Percentiles rank a stretch among this genome's conserved stretches.
Conservation (phyloP, 2,888 invertebrate genomes). For the Tricholauxania praeusta region DNA sequence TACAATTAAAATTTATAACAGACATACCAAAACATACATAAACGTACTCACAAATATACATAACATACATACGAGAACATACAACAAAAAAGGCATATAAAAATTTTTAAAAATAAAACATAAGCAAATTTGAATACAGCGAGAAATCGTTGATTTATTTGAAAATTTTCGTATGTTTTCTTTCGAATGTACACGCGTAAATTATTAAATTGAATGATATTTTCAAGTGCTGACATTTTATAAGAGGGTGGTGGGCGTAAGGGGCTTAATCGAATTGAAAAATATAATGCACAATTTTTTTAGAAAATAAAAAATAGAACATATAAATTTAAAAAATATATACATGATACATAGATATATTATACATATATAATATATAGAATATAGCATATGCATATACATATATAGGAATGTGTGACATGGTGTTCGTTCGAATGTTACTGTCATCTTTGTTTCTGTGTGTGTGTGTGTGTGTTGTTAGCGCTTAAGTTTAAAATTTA, state of each 20-base stretch:
- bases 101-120: too few species aligned
- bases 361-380: too few species aligned
- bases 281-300: too few species aligned
- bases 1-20: too few species aligned
- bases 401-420: not conserved
- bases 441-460: not conserved
- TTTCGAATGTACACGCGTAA: not conserved
- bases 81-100: too few species aligned
- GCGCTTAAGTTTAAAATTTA: too few species aligned
- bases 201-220: constrained; percentile 34
- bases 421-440: not conserved
- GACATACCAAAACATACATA: too few species aligned
- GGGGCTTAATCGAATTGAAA: too few species aligned
- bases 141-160: not conserved
- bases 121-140: constrained; percentile 44
- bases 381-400: constrained; percentile 18
- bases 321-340: too few species aligned
- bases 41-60: constrained; percentile 5
- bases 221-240: constrained; percentile 63
- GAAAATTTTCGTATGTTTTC: constrained; percentile 23
- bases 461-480: not conserved
- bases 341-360: too few species aligned
- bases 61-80: too few species aligned
- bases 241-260: not conserved
- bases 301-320: too few species aligned